These are phyloP conservation scores for Heliconius sara DNA, from an alignment of 2,888 invertebrate genomes.

Conservation along the genomic window DNA sequence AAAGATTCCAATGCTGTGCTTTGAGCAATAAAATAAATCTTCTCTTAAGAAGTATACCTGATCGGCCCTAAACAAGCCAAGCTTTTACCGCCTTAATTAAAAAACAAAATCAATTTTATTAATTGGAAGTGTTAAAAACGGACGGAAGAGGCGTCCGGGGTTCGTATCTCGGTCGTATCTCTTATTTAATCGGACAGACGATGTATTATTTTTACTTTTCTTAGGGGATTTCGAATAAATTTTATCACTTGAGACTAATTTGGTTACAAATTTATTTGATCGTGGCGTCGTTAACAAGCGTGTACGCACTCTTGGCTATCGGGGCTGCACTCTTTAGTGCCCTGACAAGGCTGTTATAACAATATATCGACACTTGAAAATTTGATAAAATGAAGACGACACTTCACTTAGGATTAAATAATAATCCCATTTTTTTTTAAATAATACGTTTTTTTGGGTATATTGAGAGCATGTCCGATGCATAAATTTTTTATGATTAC, in stretches of 20 bases:
- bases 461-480: constrained; percentile 62
- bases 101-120: constrained; percentile 85
- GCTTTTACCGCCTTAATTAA: constrained; percentile 80
- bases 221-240: constrained; percentile 83
- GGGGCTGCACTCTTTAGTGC: constrained; percentile 78
- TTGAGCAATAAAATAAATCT: constrained; percentile 82
- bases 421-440: constrained; percentile 71
- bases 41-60: constrained; percentile 77
- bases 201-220: constrained; percentile 84
- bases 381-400: constrained; percentile 83
- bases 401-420: constrained; percentile 81
- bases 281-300: constrained; percentile 82
- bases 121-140: constrained; percentile 84
- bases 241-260: constrained; percentile 83
- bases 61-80: constrained; percentile 74
- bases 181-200: constrained; percentile 82
- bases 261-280: constrained; percentile 85
- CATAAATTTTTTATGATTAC: constrained; percentile 76
- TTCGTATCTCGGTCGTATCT: constrained; percentile 81
- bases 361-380: constrained; percentile 79
- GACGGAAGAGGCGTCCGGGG: constrained; percentile 78
- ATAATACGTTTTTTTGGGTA: constrained; percentile 50
- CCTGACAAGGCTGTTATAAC: constrained; percentile 77
- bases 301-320: constrained; percentile 80
- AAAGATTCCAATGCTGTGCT: constrained; percentile 72